Percentiles rank a stretch among this genome's conserved stretches.
Conservation (phyloP, 2,888 invertebrate genomes). For the Eristalinus sepulchralis region DNA sequence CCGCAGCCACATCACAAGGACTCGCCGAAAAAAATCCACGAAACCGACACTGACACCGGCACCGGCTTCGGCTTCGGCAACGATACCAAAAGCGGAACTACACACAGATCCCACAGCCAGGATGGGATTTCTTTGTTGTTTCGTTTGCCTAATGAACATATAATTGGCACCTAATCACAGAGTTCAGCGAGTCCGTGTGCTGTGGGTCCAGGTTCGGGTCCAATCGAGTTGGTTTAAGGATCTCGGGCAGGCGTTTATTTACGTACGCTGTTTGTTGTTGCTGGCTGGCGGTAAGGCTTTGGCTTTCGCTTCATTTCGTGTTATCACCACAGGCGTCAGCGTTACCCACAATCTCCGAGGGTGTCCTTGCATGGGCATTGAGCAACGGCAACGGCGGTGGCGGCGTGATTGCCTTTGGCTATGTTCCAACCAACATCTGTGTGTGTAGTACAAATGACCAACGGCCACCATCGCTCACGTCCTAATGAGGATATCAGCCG, state of each 20-base stretch:
- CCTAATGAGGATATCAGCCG: constrained; percentile 65
- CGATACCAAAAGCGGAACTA: constrained; percentile 25
- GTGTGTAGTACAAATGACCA: constrained; percentile 52
- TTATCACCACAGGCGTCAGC: constrained; percentile 52
- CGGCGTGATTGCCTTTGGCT: constrained; percentile 54
- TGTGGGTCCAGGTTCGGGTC: constrained; percentile 29
- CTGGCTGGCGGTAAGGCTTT: constrained; percentile 11
- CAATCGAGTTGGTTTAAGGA: constrained; percentile 57
- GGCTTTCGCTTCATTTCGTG: constrained; percentile 33
- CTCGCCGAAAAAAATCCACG: constrained; percentile 34
- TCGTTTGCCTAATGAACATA: constrained; percentile 69
- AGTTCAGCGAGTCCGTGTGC: constrained; percentile 49
- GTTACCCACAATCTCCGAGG: constrained; percentile 43
- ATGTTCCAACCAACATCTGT: constrained; percentile 20
- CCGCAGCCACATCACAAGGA: constrained; percentile 61
- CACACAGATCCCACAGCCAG: constrained; percentile 28
- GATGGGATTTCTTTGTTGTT: constrained; percentile 45
- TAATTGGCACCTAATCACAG: constrained; percentile 70
- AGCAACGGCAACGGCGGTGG: background rate
- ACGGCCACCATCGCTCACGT: constrained; percentile 54
- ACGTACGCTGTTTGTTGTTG: constrained; percentile 37
- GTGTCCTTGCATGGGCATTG: constrained; percentile 26
- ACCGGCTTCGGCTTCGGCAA: background rate
- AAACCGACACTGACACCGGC: background rate
- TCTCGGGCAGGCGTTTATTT: constrained; percentile 44